Conservation (phyloP, 2,797 vertebrate species). For the Momotus momota region DNA sequence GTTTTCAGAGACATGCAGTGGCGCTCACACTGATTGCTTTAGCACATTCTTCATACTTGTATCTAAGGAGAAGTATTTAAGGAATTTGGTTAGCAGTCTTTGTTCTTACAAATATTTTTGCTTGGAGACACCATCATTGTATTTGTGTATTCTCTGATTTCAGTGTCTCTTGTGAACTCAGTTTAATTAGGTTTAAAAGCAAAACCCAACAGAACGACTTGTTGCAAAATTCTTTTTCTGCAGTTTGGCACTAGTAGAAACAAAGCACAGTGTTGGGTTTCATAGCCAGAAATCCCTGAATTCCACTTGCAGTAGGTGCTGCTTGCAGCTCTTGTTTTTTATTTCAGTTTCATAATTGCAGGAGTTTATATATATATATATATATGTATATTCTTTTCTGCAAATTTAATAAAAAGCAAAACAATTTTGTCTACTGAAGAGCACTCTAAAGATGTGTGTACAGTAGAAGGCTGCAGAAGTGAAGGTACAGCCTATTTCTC, state of each 20-base stretch:
- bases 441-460: neutral
- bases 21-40: slow-evolving; percentile 23
- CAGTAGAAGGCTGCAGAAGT: neutral
- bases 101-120: slow-evolving; percentile 59
- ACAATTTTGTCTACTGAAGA: neutral
- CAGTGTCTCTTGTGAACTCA: neutral
- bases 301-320: neutral
- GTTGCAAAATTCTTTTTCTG: slow-evolving; percentile 17
- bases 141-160: slow-evolving; percentile 22
- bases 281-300: neutral
- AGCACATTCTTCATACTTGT: slow-evolving; percentile 54
- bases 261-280: neutral
- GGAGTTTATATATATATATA: neutral
- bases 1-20: slow-evolving; percentile 42
- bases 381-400: neutral
- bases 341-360: neutral
- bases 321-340: neutral
- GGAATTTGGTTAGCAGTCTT: slow-evolving; percentile 53
- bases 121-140: slow-evolving; percentile 25
- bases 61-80: slow-evolving; percentile 63
- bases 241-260: slow-evolving; percentile 22
- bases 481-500: slow-evolving; percentile 10
- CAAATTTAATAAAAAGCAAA: neutral
- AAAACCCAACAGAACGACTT: neutral
- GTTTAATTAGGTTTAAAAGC: neutral